Evolutionary conservation across 2,797 vertebrate genomes (phyloP), one percentile per base, ranked within the genome.

Genomic region (Acanthiza pusilla): DNA sequence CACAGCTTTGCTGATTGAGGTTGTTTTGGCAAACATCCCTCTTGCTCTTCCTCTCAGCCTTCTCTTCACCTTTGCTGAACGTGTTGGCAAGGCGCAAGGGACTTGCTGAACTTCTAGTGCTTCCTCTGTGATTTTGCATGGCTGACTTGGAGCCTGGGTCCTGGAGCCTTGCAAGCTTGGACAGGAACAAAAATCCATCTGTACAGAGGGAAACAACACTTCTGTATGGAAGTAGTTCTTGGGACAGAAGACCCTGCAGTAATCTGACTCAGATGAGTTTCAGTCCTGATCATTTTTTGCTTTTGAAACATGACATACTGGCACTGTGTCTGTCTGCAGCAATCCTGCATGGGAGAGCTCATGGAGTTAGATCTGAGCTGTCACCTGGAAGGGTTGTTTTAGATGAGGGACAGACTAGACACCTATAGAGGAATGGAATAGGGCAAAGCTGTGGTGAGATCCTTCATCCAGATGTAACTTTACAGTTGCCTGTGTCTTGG

Each of bases 81-180:
- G 0, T 32, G 16, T 34, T 27, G 48, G 38, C 57, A 34, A 54
- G 26, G 50, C 51, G 42, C 14, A 29, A 29, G 0, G 0, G 2
- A 34, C 21, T 16, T 45, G 34, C n/a, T 72, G 63, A 76, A 75
- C 20, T 60, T 91, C 21, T 40, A 5, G 19, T 51, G 32, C 54
- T 81, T 78, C 53, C 58, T 70, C 60, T 76, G 12, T 70, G 22
- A 27, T 48, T 85, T 47, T 68, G 17, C 48, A 19, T 65, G 62
- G 30, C 25, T 75, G 55, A 40, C 36, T 32, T 51, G 30, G 36
- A 80, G 58, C 27, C 34, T 62, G 19, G 7, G 5, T 74, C 18
- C 19, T 71, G 17, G 26, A 85, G 48, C 26, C 51, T 57, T 36
- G 10, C 60, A 61, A 61, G 14, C n/a, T 67, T 81, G 14, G 30